Evolutionary conservation across 2,797 vertebrate species (phyloP).

Genomic region (Poeciliopsis gracilis): DNA sequence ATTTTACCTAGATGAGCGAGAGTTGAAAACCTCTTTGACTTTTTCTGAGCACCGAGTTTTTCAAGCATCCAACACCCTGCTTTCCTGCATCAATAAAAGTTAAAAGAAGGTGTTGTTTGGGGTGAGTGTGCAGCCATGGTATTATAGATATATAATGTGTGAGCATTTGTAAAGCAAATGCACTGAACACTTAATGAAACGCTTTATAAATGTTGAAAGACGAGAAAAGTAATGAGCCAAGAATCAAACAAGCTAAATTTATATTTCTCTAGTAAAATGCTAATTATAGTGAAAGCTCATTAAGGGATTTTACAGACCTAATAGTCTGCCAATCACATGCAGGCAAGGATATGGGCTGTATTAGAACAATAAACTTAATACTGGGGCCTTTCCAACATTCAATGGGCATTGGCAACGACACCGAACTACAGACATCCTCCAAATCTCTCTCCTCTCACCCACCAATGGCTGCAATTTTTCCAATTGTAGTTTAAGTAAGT

Average conservation of each 20-base stretch:
- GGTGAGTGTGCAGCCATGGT: not conserved
- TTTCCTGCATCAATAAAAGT: not conserved
- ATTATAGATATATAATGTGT: not conserved
- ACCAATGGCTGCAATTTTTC: slow-evolving; percentile 32
- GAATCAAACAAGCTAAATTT: not conserved
- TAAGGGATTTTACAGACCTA: slow-evolving; percentile 11
- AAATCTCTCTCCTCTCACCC: slow-evolving; percentile 23
- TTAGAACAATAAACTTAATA: slow-evolving; percentile 19
- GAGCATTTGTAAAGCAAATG: slow-evolving; percentile 19
- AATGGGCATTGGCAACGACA: slow-evolving; percentile 22
- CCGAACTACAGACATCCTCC: slow-evolving; percentile 16
- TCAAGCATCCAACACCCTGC: not conserved
- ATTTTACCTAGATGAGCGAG: not conserved
- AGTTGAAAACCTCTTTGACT: not conserved
- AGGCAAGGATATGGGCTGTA: not conserved
- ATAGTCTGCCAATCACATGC: not conserved
- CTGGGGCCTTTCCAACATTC: slow-evolving; percentile 26
- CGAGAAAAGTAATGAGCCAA: not conserved
- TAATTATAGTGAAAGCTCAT: not conserved
- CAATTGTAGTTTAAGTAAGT: slow-evolving; percentile 49
- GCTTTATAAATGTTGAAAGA: not conserved
- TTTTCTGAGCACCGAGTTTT: not conserved
- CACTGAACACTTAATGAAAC: not conserved
- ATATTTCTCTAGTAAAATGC: not conserved
- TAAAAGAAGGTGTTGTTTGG: not conserved